Evolutionary conservation across 53 echinoderm and acorn worm species (phyloP).

Genomic region (Glandiceps talaboti): DNA sequence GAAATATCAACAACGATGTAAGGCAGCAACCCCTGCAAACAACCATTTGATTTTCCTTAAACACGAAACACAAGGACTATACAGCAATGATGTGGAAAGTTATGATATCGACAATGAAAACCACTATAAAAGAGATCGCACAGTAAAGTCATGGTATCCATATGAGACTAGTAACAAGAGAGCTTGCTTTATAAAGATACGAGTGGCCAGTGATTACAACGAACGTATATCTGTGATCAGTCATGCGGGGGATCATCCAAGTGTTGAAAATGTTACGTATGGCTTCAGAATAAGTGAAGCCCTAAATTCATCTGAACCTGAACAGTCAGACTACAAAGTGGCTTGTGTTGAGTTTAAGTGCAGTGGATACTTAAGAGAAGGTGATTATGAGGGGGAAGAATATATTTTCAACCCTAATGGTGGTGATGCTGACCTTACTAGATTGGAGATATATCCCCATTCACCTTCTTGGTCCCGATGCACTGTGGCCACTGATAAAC

Average conservation of each 20-base stretch:
- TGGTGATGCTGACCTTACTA: not conserved
- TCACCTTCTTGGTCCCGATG: not conserved
- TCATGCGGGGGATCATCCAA: not conserved
- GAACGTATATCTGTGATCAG: not conserved
- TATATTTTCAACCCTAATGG: not conserved
- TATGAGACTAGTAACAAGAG: not conserved
- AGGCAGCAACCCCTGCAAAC: not conserved
- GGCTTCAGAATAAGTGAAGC: not conserved
- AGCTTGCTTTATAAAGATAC: not conserved
- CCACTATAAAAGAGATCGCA: not conserved
- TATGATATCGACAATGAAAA: not conserved
- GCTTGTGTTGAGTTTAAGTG: not conserved
- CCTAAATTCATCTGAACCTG: not conserved
- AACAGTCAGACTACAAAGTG: not conserved
- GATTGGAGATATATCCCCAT: not conserved
- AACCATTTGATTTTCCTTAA: not conserved
- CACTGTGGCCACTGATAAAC: not conserved
- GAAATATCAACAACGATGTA: not conserved
- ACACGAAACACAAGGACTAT: not conserved
- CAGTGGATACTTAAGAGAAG: not conserved
- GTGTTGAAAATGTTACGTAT: not conserved
- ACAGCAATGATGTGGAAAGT: not conserved
- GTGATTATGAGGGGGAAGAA: not conserved
- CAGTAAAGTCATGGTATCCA: not conserved
- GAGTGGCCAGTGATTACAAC: not conserved